Conservation (phyloP, 2,113 vertebrate species). For the Ursus arctos region DNA sequence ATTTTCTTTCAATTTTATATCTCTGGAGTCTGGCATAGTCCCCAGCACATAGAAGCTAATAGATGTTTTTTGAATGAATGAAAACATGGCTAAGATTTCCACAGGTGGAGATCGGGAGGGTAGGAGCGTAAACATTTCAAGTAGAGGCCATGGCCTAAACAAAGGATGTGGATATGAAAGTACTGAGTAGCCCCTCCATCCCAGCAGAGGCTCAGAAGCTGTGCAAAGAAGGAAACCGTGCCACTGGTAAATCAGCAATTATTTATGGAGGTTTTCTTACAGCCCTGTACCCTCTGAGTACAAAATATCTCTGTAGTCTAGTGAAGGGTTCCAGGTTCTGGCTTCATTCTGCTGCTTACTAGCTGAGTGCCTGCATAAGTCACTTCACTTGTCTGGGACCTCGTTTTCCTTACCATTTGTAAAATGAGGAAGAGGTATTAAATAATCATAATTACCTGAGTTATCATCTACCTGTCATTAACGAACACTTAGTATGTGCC, state of each 20-base stretch:
- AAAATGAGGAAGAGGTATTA: conserved; percentile 31
- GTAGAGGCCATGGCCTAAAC: background rate
- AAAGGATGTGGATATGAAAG: background rate
- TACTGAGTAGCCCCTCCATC: background rate
- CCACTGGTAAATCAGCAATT: background rate
- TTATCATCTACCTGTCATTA: conserved; percentile 46
- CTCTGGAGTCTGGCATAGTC: background rate
- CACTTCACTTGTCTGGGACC: background rate
- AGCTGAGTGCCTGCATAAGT: background rate
- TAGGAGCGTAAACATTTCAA: background rate
- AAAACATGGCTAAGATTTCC: conserved; percentile 3
- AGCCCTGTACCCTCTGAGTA: background rate
- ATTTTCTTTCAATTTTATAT: conserved; percentile 24
- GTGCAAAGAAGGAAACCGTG: background rate
- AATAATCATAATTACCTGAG: conserved; percentile 7
- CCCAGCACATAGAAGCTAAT: background rate
- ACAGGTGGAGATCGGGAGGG: background rate
- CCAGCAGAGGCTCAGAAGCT: background rate
- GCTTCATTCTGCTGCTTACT: background rate
- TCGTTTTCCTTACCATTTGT: conserved; percentile 37
- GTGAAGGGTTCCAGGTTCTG: background rate
- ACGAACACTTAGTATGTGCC: background rate
- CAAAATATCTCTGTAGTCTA: background rate
- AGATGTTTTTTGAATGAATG: conserved; percentile 16
- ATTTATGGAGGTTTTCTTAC: background rate